Percentiles rank a stretch among this genome's conserved stretches.
Evolutionary conservation across 2,113 vertebrate genomes (phyloP).

Genomic region (Caloenas nicobarica): DNA sequence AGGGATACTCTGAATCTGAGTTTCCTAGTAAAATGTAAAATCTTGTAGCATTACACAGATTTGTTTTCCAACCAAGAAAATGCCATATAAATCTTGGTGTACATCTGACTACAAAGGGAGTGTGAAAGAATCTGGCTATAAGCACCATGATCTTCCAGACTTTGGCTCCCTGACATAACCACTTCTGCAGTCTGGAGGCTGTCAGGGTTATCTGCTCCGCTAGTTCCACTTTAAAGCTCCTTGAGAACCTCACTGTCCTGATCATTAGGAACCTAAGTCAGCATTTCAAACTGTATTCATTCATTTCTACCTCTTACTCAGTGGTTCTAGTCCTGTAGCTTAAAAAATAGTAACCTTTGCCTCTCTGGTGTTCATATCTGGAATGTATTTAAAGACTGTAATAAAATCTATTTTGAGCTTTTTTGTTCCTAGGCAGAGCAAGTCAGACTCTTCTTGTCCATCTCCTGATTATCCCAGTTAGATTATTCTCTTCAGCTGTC

Average conservation of each 20-base stretch:
- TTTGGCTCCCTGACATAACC: neutral
- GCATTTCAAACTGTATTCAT: neutral
- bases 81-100: neutral
- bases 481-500: neutral
- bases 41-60: neutral
- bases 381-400: neutral
- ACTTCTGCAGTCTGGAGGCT: neutral
- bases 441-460: neutral
- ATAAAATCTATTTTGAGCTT: neutral
- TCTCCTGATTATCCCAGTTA: neutral
- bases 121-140: neutral
- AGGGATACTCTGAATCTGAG: neutral
- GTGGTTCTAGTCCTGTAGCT: neutral
- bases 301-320: neutral
- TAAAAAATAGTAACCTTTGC: neutral
- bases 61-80: neutral
- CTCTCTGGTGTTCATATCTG: neutral
- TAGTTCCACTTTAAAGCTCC: neutral
- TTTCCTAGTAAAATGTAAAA: neutral
- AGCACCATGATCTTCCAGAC: neutral
- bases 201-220: fast-evolving
- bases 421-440: neutral
- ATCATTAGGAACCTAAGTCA: neutral
- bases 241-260: neutral
- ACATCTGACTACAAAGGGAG: neutral